These are phyloP conservation scores for Sturnus vulgaris DNA, from an alignment of 2,113 vertebrate species.

Conservation along the genomic window DNA sequence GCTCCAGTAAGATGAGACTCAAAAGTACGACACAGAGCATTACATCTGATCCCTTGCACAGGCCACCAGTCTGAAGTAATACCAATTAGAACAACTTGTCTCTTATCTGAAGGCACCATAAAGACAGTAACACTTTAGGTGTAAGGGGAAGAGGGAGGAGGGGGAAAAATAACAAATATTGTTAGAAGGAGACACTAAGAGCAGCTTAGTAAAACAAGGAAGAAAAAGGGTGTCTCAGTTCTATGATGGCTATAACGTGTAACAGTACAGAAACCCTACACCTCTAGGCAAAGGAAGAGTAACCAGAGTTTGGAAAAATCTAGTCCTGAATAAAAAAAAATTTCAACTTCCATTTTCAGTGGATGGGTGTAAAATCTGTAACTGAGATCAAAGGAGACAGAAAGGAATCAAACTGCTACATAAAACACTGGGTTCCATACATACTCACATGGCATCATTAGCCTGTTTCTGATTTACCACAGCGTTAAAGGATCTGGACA, in stretches of 20 bases:
- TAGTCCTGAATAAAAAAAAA: background rate
- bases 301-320: background rate
- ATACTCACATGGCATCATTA: slow-evolving; percentile 16
- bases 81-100: background rate
- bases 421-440: background rate
- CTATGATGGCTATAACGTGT: background rate
- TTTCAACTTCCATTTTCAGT: background rate
- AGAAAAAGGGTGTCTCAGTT: slow-evolving; percentile 3
- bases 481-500: background rate
- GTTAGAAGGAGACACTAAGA: background rate
- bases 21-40: background rate
- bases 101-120: background rate
- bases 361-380: background rate
- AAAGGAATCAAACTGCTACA: background rate
- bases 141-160: background rate
- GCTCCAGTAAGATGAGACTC: background rate
- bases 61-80: background rate
- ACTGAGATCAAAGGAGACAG: background rate
- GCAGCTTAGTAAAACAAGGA: background rate
- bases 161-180: background rate
- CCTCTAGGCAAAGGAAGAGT: background rate
- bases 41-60: background rate
- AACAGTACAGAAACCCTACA: background rate
- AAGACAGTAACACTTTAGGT: background rate
- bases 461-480: slow-evolving; percentile 33